Conservation (phyloP, 2,113 vertebrate genomes). For the Tiliqua scincoides region DNA sequence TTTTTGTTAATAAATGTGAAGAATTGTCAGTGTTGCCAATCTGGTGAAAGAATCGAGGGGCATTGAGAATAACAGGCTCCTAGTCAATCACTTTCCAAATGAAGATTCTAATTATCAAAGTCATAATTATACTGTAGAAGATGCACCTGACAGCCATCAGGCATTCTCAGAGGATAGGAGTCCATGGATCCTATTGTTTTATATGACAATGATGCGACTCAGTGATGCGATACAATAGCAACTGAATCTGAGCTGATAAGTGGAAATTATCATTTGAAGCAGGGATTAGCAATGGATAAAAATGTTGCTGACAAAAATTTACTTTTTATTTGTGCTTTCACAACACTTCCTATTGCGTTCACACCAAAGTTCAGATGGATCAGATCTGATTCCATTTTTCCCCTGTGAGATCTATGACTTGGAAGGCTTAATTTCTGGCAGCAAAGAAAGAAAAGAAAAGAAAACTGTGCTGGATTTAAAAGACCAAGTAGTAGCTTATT, state of each 20-base stretch:
- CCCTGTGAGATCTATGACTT: background rate
- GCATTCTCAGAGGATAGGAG: conserved; percentile 35
- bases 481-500: background rate
- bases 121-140: conserved; percentile 36
- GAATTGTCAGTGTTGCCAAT: conserved; percentile 17
- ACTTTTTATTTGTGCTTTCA: conserved; percentile 32
- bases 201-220: conserved; percentile 19
- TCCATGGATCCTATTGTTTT: conserved; percentile 19
- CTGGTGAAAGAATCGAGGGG: background rate
- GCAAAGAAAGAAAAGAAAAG: background rate
- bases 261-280: conserved; percentile 41
- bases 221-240: conserved; percentile 40
- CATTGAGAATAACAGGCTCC: conserved; percentile 36
- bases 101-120: conserved; percentile 27
- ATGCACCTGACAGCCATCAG: conserved; percentile 25
- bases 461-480: background rate
- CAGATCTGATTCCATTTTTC: background rate
- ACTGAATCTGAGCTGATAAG: conserved; percentile 31
- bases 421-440: background rate
- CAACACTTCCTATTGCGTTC: background rate
- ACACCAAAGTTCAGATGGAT: conserved; percentile 18
- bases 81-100: conserved; percentile 50
- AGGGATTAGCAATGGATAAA: conserved; percentile 36
- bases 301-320: background rate
- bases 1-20: background rate